Base-by-base conservation (phyloP, 2,888 invertebrate species). In the Apodemia duryi region DNA sequence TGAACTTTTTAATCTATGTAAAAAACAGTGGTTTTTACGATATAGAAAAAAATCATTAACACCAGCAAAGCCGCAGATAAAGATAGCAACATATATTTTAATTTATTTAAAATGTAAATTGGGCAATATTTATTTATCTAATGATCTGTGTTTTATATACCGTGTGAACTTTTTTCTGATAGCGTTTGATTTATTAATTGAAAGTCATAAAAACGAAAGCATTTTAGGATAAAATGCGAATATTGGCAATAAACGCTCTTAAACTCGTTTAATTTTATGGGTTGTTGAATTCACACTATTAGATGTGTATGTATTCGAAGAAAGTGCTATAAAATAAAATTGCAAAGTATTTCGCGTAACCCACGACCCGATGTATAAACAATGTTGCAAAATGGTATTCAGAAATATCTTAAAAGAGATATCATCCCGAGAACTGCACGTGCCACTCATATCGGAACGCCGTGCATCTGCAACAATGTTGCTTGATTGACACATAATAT, bases 401-500 rank as follows among this genome's bases (percentile, higher is more conserved):
- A 6, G 29, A 57, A 32, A 57, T 57, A 57, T 32, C 29, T 57
- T 57, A 57, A 57, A 13, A 57, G 57, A 57, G 57, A 57, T 57
- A 32, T 57, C 57, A 57, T 29, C 57, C 57, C 32, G 57, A 29
- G 32, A 57, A 57, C 29, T 57, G 57, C 57, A 32, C 57, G 57
- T 29, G 54, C 29, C 57, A 57, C 54, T 54, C 57, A 32, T 57
- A 57, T 57, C 6, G 57, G 57, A 29, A 57, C 57, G 57, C 57
- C 35, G 54, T n/a, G 13, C 54, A 28, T 28, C 41, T 32, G 54
- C 63, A 63, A 63, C 63, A 63, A 6, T 63, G 63, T 63, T 63
- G 63, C 41, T 60, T 57, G 57, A 57, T 63, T 63, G 54, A 63
- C 63, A 57, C 43, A 63, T 32, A 4, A 60, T 60, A 60, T 35